These are phyloP conservation scores for Cataglyphis rosenhaueri DNA, from an alignment of 2,888 invertebrate genomes.

Conservation along the genomic window DNA sequence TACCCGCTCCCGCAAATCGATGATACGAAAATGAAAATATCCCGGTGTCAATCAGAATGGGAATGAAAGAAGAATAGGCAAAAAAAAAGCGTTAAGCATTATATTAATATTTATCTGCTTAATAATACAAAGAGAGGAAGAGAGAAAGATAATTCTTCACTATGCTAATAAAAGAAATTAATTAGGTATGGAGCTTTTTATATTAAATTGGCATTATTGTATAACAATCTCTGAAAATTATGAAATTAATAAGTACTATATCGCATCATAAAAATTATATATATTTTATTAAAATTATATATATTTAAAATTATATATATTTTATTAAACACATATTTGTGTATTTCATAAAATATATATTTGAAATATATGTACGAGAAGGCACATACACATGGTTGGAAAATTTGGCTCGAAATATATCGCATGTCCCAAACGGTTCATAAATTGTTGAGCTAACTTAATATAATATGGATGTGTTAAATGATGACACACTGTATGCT, in stretches of 20 bases:
- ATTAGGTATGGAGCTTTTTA: neutral
- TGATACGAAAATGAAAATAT: slow-evolving; percentile 28
- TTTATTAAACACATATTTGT: neutral
- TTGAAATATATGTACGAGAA: no score
- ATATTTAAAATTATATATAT: no score
- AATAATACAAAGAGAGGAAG: neutral
- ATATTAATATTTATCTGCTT: neutral
- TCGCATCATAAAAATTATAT: neutral
- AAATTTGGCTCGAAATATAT: no score
- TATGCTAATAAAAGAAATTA: neutral
- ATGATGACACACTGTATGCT: no score
- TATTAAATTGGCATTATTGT: neutral
- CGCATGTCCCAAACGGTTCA: no score
- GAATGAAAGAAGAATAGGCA: neutral
- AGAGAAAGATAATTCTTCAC: neutral
- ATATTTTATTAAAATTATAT: neutral
- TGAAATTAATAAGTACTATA: neutral
- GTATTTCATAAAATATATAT: neutral
- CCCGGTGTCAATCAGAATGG: slow-evolving; percentile 28
- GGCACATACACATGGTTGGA: no score
- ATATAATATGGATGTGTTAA: no score
- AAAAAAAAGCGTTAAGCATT: neutral
- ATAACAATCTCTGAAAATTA: neutral
- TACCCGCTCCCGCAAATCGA: slow-evolving; percentile 23
- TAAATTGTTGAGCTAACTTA: no score